Evolutionary conservation across 2,888 invertebrate genomes (phyloP).

Genomic region (Baccha elongata): DNA sequence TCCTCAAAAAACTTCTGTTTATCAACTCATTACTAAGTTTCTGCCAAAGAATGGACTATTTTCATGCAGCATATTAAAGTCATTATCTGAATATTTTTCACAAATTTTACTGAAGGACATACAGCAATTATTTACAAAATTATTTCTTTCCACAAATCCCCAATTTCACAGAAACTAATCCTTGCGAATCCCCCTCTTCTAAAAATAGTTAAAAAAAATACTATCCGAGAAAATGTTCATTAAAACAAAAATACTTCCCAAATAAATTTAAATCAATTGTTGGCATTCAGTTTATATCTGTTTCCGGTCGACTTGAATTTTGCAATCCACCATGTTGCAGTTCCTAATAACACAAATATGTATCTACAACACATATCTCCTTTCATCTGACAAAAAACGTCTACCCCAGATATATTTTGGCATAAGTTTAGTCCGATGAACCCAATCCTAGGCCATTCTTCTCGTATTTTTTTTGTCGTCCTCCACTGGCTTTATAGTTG

Average conservation of each 20-base stretch:
- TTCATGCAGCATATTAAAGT: too few relatives aligned
- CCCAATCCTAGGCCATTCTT: constrained; percentile 21
- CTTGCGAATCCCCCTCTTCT: too few relatives aligned
- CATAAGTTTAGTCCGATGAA: constrained; percentile 62
- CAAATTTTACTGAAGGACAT: too few relatives aligned
- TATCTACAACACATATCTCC: not conserved
- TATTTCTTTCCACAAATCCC: too few relatives aligned
- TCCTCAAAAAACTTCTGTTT: too few relatives aligned
- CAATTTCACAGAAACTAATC: too few relatives aligned
- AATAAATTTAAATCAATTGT: constrained; percentile 18
- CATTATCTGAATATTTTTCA: too few relatives aligned
- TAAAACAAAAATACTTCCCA: not conserved
- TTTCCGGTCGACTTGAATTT: constrained; percentile 4
- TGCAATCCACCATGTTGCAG: constrained; percentile 6
- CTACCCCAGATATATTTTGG: constrained; percentile 49
- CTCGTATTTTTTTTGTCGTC: not conserved
- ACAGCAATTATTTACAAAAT: too few relatives aligned
- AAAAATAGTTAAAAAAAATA: not conserved
- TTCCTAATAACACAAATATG: not conserved
- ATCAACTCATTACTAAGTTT: too few relatives aligned
- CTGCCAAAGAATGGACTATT: too few relatives aligned
- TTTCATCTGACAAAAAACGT: constrained; percentile 22
- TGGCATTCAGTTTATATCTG: constrained; percentile 3
- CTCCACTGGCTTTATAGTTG: not conserved
- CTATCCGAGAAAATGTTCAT: not conserved